Conservation (phyloP, 1,140 invertebrate species). For the Lucilia sericata region DNA sequence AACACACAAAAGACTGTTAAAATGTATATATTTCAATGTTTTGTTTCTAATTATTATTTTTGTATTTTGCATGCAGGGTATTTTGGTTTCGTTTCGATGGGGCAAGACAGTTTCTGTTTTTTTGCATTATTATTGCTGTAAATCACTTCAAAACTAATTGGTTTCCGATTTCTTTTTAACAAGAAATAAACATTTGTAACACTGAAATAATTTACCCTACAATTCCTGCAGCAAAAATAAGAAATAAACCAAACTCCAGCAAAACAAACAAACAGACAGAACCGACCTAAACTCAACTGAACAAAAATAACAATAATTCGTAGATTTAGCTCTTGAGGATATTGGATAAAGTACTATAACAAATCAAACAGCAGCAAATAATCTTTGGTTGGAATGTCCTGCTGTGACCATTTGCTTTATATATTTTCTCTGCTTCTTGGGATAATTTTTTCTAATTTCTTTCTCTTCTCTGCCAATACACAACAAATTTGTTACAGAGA, state of each 20-base stretch:
- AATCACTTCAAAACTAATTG: conserved; percentile 39
- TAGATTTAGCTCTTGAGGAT: conserved; percentile 31
- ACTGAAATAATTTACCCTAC: conserved; percentile 37
- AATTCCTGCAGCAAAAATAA: not conserved
- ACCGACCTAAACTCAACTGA: not conserved
- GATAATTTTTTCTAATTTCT: not conserved
- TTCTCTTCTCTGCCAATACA: not conserved
- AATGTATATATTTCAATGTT: too few species aligned
- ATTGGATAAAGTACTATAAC: conserved; percentile 25
- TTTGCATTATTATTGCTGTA: conserved; percentile 4
- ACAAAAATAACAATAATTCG: conserved; percentile 14
- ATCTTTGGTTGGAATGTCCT: conserved; percentile 30
- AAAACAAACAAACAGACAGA: conserved; percentile 11
- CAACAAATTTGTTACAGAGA: conserved; percentile 36
- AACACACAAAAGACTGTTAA: too few species aligned
- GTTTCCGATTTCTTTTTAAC: conserved; percentile 40
- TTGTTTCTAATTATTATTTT: too few species aligned
- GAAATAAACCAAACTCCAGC: not conserved
- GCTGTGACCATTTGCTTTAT: conserved; percentile 40
- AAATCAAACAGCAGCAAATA: conserved; percentile 38
- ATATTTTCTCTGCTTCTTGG: not conserved
- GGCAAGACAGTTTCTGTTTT: not conserved
- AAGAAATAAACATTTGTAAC: conserved; percentile 39
- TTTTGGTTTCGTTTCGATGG: not conserved
- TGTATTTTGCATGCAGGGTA: not conserved